Percentiles rank a stretch among this genome's conserved stretches.
Evolutionary conservation across 30 jellyfish, hydroid and myxozoan species (phyloP).

Genomic region (Phacellophora camtschatica): DNA sequence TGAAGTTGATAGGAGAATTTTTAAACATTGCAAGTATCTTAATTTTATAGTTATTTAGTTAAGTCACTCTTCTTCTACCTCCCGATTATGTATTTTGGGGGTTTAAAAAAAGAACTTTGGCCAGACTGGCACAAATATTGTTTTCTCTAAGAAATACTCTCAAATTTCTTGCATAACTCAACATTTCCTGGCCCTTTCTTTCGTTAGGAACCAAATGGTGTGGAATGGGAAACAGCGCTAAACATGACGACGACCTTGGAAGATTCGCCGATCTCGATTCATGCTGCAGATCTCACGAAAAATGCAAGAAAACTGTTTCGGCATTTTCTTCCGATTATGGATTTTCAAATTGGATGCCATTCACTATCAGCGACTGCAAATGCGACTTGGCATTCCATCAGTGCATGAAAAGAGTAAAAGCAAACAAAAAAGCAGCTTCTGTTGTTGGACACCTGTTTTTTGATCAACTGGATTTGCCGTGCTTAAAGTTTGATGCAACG

Average conservation of each 20-base stretch:
- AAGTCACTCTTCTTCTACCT: too few relatives aligned
- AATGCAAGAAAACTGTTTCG: not conserved
- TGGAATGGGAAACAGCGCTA: constrained; percentile 25
- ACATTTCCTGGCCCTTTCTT: too few relatives aligned
- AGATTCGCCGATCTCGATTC: constrained; percentile 21
- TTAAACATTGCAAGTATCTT: too few relatives aligned
- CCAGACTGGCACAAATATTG: too few relatives aligned
- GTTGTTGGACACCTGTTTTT: not conserved
- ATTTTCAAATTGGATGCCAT: not conserved
- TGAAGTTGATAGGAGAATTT: too few relatives aligned
- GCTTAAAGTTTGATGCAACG: not conserved
- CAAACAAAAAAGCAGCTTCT: not conserved
- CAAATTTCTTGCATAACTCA: too few relatives aligned
- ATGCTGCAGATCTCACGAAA: constrained; percentile 36
- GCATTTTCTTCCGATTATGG: constrained; percentile 5
- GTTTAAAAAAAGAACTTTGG: too few relatives aligned
- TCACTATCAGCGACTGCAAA: constrained; percentile 28
- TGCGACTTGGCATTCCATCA: constrained; percentile 27
- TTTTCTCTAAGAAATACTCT: too few relatives aligned
- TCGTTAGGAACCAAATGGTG: constrained; percentile 45
- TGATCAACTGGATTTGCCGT: constrained; percentile 2
- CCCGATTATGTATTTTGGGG: too few relatives aligned
- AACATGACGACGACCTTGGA: constrained; percentile 22
- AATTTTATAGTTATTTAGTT: too few relatives aligned
- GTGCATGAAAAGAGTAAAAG: constrained; percentile 25